A percentile compares a stretch with the other conserved stretches of the same genome.
Evolutionary conservation across 2,113 vertebrate species (phyloP).

Genomic region (Dolichotis patagonum): DNA sequence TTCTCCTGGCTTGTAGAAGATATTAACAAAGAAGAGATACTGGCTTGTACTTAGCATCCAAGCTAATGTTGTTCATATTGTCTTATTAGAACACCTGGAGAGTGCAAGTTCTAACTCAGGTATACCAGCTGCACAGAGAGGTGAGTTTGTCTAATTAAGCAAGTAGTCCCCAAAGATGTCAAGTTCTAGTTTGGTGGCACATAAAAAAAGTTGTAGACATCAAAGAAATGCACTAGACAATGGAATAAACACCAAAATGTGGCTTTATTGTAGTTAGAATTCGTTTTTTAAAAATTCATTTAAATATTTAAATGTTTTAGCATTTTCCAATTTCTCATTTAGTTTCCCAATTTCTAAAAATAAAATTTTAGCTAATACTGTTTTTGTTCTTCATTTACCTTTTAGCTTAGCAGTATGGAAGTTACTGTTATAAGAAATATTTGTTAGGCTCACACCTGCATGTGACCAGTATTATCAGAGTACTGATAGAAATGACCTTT

Average conservation of each 20-base stretch:
- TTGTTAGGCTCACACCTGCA: neutral
- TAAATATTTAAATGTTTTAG: constrained; percentile 45
- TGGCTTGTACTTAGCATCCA: constrained; percentile 50
- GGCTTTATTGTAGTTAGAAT: constrained; percentile 19
- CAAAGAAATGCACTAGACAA: neutral
- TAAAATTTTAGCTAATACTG: constrained; percentile 67
- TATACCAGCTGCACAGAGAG: constrained; percentile 91
- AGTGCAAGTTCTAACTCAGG: constrained; percentile 88
- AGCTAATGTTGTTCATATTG: constrained; percentile 80
- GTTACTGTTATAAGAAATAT: constrained; percentile 49
- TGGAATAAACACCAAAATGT: constrained; percentile 13
- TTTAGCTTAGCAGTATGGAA: constrained; percentile 71
- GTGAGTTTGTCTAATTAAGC: constrained; percentile 88
- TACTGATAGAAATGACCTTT: neutral
- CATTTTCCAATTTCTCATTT: too few species aligned
- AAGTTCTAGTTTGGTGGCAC: constrained; percentile 78
- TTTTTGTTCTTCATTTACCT: neutral
- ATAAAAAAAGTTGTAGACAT: constrained; percentile 4
- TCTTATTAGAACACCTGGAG: constrained; percentile 91
- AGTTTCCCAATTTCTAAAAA: constrained; percentile 53
- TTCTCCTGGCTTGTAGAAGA: constrained; percentile 56
- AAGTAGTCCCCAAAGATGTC: constrained; percentile 79
- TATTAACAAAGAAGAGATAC: constrained; percentile 73
- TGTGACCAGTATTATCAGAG: neutral
- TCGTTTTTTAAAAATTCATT: constrained; percentile 17